phyloP scores from a whole-genome alignment of 2,888 invertebrate species.

The Sphinx pinastri region DNA sequence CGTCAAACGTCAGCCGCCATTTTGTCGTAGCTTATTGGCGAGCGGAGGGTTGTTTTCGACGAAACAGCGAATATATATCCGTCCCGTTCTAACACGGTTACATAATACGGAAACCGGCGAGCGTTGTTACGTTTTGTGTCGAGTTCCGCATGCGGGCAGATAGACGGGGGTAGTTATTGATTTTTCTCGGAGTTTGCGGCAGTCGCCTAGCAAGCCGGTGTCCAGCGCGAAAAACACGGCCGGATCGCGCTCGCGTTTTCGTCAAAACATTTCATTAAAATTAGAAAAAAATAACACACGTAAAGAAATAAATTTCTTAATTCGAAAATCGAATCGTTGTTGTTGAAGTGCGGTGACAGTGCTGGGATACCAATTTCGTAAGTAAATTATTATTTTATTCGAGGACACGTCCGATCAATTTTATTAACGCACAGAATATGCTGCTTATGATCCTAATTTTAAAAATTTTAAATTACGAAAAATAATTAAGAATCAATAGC shows the following conservation, averaged over 20 bases:
- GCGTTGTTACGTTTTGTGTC: conserved; percentile 63
- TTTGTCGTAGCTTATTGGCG: conserved; percentile 67
- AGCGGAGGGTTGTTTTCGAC: conserved; percentile 61
- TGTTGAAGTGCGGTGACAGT: conserved; percentile 58
- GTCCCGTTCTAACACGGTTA: conserved; percentile 69
- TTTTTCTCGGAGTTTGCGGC: conserved; percentile 80
- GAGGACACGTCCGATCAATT: conserved; percentile 22
- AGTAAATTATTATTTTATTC: conserved; percentile 46
- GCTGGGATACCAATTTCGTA: conserved; percentile 73
- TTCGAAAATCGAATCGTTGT: conserved; percentile 35
- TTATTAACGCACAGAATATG: conserved; percentile 25
- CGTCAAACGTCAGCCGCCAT: conserved; percentile 78
- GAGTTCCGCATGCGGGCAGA: conserved; percentile 79
- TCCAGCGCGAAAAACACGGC: conserved; percentile 78
- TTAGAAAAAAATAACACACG: conserved; percentile 35
- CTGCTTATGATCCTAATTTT: conserved; percentile 30
- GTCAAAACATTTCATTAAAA: conserved; percentile 38
- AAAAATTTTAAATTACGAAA: neutral
- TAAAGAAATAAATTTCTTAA: conserved; percentile 32
- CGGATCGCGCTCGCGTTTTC: conserved; percentile 70
- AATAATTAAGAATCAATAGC: conserved; percentile 40
- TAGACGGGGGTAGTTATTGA: conserved; percentile 76
- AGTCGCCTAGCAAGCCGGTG: conserved; percentile 77
- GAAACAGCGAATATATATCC: conserved; percentile 52
- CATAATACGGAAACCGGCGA: conserved; percentile 81